phyloP scores from a whole-genome alignment of 2,797 vertebrate species.

The Acomys russatus region DNA sequence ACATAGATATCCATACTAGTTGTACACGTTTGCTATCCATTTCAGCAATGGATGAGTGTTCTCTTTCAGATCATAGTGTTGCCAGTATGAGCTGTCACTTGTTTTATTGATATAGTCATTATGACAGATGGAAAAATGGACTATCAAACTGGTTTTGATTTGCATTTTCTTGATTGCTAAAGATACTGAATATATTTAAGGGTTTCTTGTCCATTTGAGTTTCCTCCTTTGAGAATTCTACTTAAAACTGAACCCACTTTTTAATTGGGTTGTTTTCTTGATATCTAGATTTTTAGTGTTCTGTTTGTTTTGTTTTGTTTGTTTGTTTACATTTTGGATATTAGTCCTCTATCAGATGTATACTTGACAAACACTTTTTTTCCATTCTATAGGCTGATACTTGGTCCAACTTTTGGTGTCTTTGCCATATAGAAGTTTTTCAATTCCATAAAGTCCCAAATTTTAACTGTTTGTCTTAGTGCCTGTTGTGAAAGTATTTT shows the following conservation, averaged over 20 bases:
- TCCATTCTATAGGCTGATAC: not conserved
- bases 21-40: not conserved
- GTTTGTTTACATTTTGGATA: not conserved
- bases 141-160: not conserved
- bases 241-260: not conserved
- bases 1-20: not conserved
- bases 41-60: not conserved
- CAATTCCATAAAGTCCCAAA: too few relatives aligned
- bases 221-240: not conserved
- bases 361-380: not conserved
- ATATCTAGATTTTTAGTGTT: not conserved
- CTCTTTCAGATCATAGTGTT: not conserved
- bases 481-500: not conserved
- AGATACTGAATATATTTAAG: not conserved
- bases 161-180: not conserved
- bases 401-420: not conserved
- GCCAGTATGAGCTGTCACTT: not conserved
- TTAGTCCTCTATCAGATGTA: not conserved
- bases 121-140: not conserved
- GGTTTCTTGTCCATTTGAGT: not conserved
- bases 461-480: not conserved
- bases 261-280: not conserved
- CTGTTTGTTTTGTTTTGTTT: not conserved
- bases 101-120: not conserved
- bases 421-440: not conserved